Percentiles rank a stretch among this genome's conserved stretches.
Conservation (phyloP, 2,888 invertebrate species). For the Gisinianus flammeolus region DNA sequence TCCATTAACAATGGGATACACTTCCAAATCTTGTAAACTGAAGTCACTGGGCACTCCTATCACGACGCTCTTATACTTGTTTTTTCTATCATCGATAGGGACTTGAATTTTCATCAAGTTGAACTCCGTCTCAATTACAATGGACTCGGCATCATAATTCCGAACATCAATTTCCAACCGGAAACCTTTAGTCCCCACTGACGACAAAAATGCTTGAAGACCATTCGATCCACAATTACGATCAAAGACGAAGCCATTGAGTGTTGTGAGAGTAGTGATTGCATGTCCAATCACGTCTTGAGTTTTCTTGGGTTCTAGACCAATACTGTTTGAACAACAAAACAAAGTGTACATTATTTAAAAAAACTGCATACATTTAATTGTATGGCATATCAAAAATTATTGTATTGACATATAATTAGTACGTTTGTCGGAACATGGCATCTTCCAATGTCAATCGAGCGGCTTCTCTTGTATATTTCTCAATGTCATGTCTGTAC, state of each 20-base stretch:
- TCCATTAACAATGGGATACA: conserved; percentile 25
- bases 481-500: conserved; percentile 26
- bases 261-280: background rate
- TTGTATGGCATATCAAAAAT: background rate
- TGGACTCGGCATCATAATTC: background rate
- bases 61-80: conserved; percentile 3
- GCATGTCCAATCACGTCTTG: conserved; percentile 15
- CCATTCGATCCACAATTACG: conserved; percentile 15
- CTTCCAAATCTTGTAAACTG: conserved; percentile 16
- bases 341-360: background rate
- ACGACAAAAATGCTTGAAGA: conserved; percentile 14
- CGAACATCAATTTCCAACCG: conserved; percentile 27
- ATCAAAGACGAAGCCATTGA: conserved; percentile 26
- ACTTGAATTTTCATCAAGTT: conserved; percentile 26
- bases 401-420: background rate
- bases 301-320: conserved; percentile 5
- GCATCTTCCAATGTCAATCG: conserved; percentile 15
- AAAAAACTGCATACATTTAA: background rate
- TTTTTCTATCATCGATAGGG: background rate
- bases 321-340: conserved; percentile 15
- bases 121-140: conserved; percentile 22
- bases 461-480: conserved; percentile 20
- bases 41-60: conserved; percentile 14
- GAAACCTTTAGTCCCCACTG: conserved; percentile 21
- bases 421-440: conserved; percentile 25